phyloP scores from a whole-genome alignment of 2,797 vertebrate genomes.

The Tapirus indicus region DNA sequence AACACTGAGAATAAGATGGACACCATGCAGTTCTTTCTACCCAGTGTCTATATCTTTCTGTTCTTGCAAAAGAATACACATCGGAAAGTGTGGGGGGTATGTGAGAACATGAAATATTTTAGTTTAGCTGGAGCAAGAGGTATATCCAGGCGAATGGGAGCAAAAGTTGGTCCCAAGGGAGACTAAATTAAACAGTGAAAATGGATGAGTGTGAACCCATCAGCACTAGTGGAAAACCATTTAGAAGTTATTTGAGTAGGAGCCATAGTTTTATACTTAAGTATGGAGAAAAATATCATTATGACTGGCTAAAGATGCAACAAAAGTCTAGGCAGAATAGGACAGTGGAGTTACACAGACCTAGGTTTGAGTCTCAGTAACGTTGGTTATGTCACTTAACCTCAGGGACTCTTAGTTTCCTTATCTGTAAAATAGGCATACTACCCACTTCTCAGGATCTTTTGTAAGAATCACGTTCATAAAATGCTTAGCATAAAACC shows the following conservation, averaged over 20 bases:
- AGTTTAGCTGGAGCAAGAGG: conserved; percentile 2
- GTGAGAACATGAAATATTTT: neutral
- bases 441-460: neutral
- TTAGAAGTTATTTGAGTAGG: conserved; percentile 11
- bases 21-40: neutral
- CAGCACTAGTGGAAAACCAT: neutral
- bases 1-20: neutral
- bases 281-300: neutral
- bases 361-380: neutral
- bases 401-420: conserved; percentile 8
- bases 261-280: neutral
- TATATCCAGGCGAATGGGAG: neutral
- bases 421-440: conserved; percentile 32
- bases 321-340: neutral
- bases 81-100: neutral
- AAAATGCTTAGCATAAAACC: conserved; percentile 46
- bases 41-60: neutral
- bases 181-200: conserved; percentile 33
- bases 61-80: neutral
- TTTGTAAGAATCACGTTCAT: neutral
- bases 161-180: neutral
- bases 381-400: neutral
- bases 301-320: neutral
- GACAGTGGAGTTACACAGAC: neutral
- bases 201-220: neutral